These are phyloP conservation scores for Campoplex capitator DNA, from an alignment of 2,888 invertebrate species.

Conservation along the genomic window DNA sequence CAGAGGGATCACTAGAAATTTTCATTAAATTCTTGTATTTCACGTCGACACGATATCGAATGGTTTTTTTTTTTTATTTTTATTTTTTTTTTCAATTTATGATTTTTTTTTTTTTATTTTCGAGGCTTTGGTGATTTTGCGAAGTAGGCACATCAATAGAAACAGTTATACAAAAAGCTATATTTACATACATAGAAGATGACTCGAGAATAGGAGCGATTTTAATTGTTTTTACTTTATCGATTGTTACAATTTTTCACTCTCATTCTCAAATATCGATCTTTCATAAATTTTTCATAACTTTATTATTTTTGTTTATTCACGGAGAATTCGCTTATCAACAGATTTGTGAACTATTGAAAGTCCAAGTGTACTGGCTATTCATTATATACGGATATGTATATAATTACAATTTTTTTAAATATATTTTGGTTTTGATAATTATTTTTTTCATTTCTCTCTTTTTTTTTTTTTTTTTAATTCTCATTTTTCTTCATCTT, in stretches of 20 bases:
- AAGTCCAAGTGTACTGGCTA: constrained; percentile 78
- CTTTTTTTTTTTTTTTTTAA: constrained; percentile 40
- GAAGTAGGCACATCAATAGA: constrained; percentile 69
- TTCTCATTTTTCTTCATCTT: constrained; percentile 67
- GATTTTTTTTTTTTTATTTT: constrained; percentile 24
- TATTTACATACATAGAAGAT: constrained; percentile 33
- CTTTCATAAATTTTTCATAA: constrained; percentile 21
- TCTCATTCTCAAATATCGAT: constrained; percentile 45
- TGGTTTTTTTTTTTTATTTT: constrained; percentile 28
- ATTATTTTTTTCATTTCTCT: constrained; percentile 18
- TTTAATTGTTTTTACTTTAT: background rate
- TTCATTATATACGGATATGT: constrained; percentile 82
- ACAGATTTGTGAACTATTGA: constrained; percentile 65
- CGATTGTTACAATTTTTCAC: constrained; percentile 11
- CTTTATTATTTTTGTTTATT: constrained; percentile 1
- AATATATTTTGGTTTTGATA: constrained; percentile 7
- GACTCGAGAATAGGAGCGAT: constrained; percentile 31
- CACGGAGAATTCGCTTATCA: constrained; percentile 57
- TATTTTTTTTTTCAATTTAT: constrained; percentile 3
- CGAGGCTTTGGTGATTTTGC: constrained; percentile 63
- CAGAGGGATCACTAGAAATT: background rate
- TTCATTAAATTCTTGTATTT: constrained; percentile 19
- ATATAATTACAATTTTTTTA: constrained; percentile 76
- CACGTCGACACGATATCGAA: constrained; percentile 51
- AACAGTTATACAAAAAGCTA: constrained; percentile 70